phyloP scores from a whole-genome alignment of 2,888 invertebrate species.

The Eulithis prunata region DNA sequence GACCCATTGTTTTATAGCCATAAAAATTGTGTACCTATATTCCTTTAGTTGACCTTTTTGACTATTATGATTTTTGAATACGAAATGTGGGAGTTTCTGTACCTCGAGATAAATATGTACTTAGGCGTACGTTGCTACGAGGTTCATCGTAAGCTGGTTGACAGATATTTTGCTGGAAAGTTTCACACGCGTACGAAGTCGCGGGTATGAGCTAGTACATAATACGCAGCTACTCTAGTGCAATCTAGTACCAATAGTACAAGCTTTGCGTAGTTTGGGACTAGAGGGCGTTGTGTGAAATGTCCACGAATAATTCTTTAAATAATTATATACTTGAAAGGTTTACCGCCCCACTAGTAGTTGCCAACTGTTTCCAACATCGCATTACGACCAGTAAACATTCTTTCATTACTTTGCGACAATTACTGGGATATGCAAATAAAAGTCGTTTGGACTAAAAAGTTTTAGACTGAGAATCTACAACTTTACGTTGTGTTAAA shows the following conservation, averaged over 20 bases:
- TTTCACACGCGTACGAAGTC: too few relatives aligned
- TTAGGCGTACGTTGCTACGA: too few relatives aligned
- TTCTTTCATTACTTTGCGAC: constrained; percentile 26
- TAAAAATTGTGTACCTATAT: constrained; percentile 9
- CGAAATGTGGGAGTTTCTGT: not conserved
- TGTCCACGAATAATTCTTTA: too few relatives aligned
- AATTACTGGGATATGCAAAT: constrained; percentile 27
- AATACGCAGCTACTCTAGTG: too few relatives aligned
- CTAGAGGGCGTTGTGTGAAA: too few relatives aligned
- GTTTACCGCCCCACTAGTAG: constrained; percentile 13
- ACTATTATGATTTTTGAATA: constrained; percentile 3
- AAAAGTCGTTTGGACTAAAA: constrained; percentile 16
- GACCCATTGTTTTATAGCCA: constrained; percentile 20
- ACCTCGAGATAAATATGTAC: too few relatives aligned
- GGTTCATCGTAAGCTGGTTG: too few relatives aligned
- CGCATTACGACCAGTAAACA: constrained; percentile 7
- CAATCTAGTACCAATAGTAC: too few relatives aligned
- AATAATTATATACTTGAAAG: not conserved
- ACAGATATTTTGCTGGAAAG: too few relatives aligned
- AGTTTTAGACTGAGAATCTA: not conserved
- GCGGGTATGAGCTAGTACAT: too few relatives aligned
- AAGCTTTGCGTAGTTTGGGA: too few relatives aligned
- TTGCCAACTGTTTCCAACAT: constrained; percentile 23
- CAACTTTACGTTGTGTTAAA: not conserved
- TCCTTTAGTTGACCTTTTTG: not conserved